Evolutionary conservation across 1,140 invertebrate species (phyloP), one percentile per base, ranked within the genome.

Genomic region (Drosophila sp.): DNA sequence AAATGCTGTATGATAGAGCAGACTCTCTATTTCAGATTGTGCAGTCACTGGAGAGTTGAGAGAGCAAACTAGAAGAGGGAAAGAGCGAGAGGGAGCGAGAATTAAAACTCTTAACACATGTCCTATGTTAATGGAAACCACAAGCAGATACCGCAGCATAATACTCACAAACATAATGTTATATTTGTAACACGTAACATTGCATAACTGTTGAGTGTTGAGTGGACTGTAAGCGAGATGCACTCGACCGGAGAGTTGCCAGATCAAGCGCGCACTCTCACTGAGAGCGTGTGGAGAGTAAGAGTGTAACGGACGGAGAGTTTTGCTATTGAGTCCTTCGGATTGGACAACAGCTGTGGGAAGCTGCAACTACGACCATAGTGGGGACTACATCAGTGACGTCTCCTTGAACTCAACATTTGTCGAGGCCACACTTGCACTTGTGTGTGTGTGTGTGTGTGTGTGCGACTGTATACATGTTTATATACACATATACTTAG

Each of bases 381-480:
- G 48, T 38, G 50, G 67, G 32, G 43, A 73, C 77, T 67, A 61
- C 72, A 77, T 63, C 81, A 50, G 78, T 87, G 83, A 87, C 83
- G 83, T 87, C 84, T 82, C 83, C 83, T 89, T 87, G 83, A 87
- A 87, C 83, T 87, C 83, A 87, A 87, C 83, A 87, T 89, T 87
- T 72, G 69, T 72, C 72, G 83, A 87, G 83, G 83, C 82, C 81
- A 74, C 36, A 70, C 40, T 13, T 11, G 34, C 8, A 21, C 27
- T 13, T 36, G 7, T 36, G n/a, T 36, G 7, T 64, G n/a, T 63
- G 13, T 43, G 16, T 43, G 8, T 46, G n/a, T 41, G 8, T 40
- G n/a, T 56, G 18, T 70, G 40, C 34, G 1, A 8, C 16, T 32
- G 2, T 58, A 27, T 27, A 36, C 45, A 29, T 36, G n/a, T 18